Evolutionary conservation across 2,888 invertebrate species (phyloP).

Genomic region (Amiota minor): DNA sequence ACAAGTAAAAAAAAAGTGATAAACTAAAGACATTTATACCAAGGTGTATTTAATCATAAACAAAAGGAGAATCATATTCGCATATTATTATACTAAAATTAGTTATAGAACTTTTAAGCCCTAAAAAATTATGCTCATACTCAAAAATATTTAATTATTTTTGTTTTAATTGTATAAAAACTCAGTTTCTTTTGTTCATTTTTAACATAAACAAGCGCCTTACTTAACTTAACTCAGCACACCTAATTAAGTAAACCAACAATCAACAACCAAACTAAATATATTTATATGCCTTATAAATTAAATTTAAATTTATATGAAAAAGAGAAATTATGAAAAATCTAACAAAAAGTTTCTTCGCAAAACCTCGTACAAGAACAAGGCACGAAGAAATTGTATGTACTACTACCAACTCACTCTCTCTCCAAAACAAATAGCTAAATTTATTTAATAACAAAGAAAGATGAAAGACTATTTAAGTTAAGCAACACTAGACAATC

Average conservation of each 20-base stretch:
- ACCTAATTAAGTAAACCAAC: no score
- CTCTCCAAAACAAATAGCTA: background rate
- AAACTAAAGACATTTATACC: background rate
- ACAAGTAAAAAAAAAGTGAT: conserved; percentile 13
- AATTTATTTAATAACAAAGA: background rate
- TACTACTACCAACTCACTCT: background rate
- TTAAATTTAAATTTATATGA: background rate
- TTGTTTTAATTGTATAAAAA: no score
- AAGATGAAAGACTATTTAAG: background rate
- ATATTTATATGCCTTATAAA: background rate
- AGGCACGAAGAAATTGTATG: conserved; percentile 23
- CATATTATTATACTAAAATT: no score
- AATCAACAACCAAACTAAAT: conserved; percentile 1
- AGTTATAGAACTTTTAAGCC: no score
- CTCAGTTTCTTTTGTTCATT: no score
- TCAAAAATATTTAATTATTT: no score
- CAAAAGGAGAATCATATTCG: conserved; percentile 13
- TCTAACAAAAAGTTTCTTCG: conserved; percentile 18
- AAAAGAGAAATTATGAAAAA: background rate
- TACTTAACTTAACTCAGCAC: no score
- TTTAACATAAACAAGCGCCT: no score
- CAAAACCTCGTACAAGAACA: conserved; percentile 24
- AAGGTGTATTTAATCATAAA: background rate
- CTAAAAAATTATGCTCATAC: no score
- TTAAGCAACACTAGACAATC: conserved; percentile 35